Evolutionary conservation across 2,797 vertebrate genomes (phyloP).

Genomic region (Peromyscus eremicus): DNA sequence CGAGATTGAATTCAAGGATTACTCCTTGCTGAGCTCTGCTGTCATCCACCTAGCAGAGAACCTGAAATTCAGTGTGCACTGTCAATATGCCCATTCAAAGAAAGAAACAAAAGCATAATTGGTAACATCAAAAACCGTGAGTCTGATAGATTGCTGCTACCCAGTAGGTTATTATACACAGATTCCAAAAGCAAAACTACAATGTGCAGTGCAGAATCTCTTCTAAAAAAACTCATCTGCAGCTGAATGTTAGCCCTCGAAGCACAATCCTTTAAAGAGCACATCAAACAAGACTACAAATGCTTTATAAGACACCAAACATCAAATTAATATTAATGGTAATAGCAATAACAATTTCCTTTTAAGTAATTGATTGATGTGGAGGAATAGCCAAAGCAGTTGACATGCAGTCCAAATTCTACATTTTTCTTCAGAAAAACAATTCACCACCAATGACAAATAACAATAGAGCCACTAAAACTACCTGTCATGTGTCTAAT

Average conservation of each 20-base stretch:
- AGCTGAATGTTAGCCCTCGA: not conserved
- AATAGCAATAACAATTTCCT: conserved; percentile 59
- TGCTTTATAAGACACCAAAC: conserved; percentile 26
- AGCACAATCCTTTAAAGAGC: not conserved
- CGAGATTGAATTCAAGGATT: not conserved
- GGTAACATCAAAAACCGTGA: not conserved
- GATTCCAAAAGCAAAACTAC: conserved; percentile 41
- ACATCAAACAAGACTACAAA: conserved; percentile 47
- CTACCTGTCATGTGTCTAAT: conserved; percentile 77
- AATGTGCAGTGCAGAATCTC: not conserved
- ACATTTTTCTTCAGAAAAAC: conserved; percentile 75
- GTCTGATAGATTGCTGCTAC: not conserved
- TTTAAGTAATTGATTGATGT: conserved; percentile 48
- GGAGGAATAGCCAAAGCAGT: conserved; percentile 50
- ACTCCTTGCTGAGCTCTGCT: not conserved
- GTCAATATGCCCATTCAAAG: not conserved
- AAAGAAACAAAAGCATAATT: not conserved
- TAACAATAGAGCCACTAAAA: conserved; percentile 67
- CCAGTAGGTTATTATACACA: not conserved
- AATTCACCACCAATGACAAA: conserved; percentile 71
- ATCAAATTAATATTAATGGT: conserved; percentile 67
- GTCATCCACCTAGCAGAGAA: not conserved
- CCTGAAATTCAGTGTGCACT: not conserved
- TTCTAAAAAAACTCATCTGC: conserved; percentile 61
- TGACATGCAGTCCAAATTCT: conserved; percentile 58